Conservation (phyloP, 1,140 invertebrate species). For the Drosophila teissieri region DNA sequence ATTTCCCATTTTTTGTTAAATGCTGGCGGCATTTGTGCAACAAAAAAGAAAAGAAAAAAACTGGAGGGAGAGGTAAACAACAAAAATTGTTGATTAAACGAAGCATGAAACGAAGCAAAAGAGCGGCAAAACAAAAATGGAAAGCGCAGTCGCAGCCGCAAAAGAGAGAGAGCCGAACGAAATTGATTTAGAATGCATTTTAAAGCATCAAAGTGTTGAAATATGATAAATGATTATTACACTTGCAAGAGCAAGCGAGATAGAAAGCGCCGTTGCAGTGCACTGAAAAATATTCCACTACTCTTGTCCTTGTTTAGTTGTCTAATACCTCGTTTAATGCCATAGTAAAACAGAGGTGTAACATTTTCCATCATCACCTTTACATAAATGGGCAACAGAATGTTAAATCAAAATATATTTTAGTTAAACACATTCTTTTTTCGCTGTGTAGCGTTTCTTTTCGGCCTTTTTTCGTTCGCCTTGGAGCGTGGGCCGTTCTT, state of each 20-base stretch:
- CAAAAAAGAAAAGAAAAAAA: constrained; percentile 11
- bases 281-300: background rate
- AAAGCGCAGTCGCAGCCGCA: constrained; percentile 53
- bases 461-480: constrained; percentile 18
- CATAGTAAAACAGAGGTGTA: too few relatives aligned
- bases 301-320: too few relatives aligned
- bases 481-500: constrained; percentile 67
- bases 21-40: constrained; percentile 27
- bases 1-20: constrained; percentile 6
- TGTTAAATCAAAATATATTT: too few relatives aligned
- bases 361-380: background rate
- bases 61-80: constrained; percentile 29
- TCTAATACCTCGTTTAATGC: too few relatives aligned
- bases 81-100: constrained; percentile 64
- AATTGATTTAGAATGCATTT: constrained; percentile 84
- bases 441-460: constrained; percentile 7
- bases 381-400: too few relatives aligned
- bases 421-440: background rate
- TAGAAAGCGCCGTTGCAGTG: constrained; percentile 1
- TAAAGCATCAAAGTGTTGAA: constrained; percentile 83
- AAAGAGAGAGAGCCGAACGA: constrained; percentile 53
- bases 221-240: constrained; percentile 79
- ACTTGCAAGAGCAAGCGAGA: constrained; percentile 8
- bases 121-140: constrained; percentile 36
- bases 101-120: constrained; percentile 61